Percentiles rank a stretch among this genome's conserved stretches.
Evolutionary conservation across 2,113 vertebrate species (phyloP).

Genomic region (Ctenodactylus gundi): DNA sequence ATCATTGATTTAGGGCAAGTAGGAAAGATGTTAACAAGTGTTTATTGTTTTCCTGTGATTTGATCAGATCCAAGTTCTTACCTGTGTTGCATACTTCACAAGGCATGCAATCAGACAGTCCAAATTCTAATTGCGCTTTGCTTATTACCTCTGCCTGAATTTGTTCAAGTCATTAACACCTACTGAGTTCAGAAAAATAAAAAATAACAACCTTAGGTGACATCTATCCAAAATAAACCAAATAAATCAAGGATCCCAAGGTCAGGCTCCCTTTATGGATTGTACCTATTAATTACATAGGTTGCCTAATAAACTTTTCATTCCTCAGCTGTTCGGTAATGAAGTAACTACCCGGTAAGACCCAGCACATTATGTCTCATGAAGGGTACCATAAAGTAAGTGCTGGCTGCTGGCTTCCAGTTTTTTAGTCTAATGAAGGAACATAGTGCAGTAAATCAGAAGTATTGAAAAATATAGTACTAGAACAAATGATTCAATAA

Average conservation of each 20-base stretch:
- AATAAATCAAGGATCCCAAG: not conserved
- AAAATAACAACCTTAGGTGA: not conserved
- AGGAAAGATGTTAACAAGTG: not conserved
- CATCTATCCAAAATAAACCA: not conserved
- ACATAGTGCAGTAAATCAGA: not conserved
- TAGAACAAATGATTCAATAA: not conserved
- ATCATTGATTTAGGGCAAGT: not conserved
- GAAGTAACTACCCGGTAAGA: not conserved
- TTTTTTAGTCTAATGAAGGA: not conserved
- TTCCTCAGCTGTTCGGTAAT: not conserved
- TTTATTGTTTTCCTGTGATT: not conserved
- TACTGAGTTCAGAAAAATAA: not conserved
- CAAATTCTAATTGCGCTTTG: not conserved
- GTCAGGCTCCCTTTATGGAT: not conserved
- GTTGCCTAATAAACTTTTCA: not conserved
- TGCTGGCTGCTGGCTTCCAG: not conserved
- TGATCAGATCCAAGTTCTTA: not conserved
- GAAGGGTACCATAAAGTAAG: not conserved
- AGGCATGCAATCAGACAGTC: not conserved
- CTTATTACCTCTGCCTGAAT: not conserved
- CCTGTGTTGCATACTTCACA: not conserved
- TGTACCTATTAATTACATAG: not conserved
- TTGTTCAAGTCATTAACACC: not conserved
- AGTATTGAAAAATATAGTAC: not conserved
- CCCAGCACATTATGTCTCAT: not conserved